Base-by-base conservation (phyloP, 37 sponge, comb jelly and placozoan species). In the Eunapius fragilis region DNA sequence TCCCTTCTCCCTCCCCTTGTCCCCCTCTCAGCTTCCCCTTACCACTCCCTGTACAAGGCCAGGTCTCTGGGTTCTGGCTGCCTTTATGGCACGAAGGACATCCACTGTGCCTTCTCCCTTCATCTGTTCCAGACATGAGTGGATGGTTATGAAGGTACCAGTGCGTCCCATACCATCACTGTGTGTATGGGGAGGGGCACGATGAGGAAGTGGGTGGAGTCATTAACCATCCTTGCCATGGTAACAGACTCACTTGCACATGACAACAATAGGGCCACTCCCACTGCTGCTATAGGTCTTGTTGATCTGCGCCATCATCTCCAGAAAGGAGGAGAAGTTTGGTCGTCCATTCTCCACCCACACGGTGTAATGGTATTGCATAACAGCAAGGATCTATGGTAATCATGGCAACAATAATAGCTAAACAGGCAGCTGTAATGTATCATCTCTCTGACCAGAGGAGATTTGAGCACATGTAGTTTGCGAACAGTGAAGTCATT, bases 261-360 rank as follows among this genome's bases (percentile, higher is more conserved):
- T 94, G 19, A 90, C 89, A 6, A 96, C 82, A 5, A 94, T 80
- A 10, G 93, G 91, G 45, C 77, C 82, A 78, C 89, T 77, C 36
- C 97, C 93, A 34, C 88, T 84, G 37, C 58, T 86, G 79, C 83
- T 87, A 78, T 96, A 91, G 89, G 94, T 93, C 75, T 93, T 91
- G 80, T 95, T 86, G 19, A 98, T 85, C 70, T 93, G 90, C 41
- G 84, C 90, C 80, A 93, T 89, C 79, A 95, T 82, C 72, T 95
- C 96, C 70, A 93, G 83, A 69, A 97, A 78, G 35, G 89, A 91
- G 22, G 89, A 68, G 50, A 75, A 28, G 23, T 75, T 78, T 25
- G 98, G 98, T 6, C 84, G 87, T 25, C 87, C 87, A 48, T 91
- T 86, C 74, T 93, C 91, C 3, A 94, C 94, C 98, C 98, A 98